phyloP scores from a whole-genome alignment of 1,140 invertebrate species.

The Nasonia vitripennis region DNA sequence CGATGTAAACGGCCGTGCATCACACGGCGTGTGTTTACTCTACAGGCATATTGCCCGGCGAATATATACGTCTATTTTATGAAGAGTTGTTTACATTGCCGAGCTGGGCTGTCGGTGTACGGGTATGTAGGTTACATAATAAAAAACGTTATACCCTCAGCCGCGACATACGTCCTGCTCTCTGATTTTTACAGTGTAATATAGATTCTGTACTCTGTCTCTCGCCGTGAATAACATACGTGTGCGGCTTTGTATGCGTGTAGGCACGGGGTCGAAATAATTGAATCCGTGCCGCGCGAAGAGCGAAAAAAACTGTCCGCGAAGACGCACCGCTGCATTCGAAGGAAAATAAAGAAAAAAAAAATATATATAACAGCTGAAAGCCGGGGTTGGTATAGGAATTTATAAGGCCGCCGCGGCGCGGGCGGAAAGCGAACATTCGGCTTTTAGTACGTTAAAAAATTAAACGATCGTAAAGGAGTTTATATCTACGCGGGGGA shows the following conservation, averaged over 20 bases:
- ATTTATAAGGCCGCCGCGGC: neutral
- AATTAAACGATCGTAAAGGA: conserved; percentile 13
- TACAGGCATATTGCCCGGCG: neutral
- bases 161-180: no score
- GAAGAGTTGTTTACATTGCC: neutral
- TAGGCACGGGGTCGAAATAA: no score
- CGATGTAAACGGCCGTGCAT: neutral
- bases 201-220: no score
- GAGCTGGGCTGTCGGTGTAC: no score
- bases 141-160: neutral
- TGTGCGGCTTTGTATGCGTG: no score
- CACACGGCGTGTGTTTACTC: neutral
- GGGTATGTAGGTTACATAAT: neutral
- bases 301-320: no score
- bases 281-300: no score
- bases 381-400: neutral
- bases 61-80: neutral
- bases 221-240: no score
- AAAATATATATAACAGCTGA: no score
- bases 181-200: neutral
- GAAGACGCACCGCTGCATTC: no score
- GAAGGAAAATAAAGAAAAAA: no score
- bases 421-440: neutral
- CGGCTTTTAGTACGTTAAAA: conserved; percentile 2
- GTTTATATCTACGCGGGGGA: neutral